Conservation (phyloP, 2,113 vertebrate species). For the Sisor rabdophorus region DNA sequence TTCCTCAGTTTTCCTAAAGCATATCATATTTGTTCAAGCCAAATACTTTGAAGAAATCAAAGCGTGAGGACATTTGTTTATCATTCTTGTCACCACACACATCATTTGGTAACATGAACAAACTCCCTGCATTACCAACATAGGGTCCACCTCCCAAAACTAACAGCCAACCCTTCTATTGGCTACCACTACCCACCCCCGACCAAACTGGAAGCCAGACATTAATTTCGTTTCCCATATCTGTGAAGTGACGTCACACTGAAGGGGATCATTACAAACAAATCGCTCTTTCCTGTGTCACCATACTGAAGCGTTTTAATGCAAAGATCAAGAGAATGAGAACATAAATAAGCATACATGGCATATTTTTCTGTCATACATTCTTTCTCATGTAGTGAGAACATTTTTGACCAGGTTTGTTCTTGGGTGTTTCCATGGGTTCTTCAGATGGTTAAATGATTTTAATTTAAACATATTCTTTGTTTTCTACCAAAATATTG, state of each 20-base stretch:
- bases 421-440: neutral
- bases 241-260: slow-evolving; percentile 57
- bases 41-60: slow-evolving; percentile 4
- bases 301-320: slow-evolving; percentile 64
- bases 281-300: slow-evolving; percentile 65
- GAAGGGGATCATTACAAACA: slow-evolving; percentile 64
- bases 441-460: neutral
- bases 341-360: slow-evolving; percentile 41
- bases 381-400: slow-evolving; percentile 11
- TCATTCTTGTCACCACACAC: slow-evolving; percentile 8
- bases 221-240: slow-evolving; percentile 57
- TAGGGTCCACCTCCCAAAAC: neutral
- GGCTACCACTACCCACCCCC: neutral
- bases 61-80: slow-evolving; percentile 2
- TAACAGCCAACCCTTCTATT: neutral
- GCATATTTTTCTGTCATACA: slow-evolving; percentile 21
- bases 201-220: slow-evolving; percentile 34
- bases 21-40: slow-evolving; percentile 14
- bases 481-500: too few relatives aligned
- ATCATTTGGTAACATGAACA: neutral
- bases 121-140: slow-evolving; percentile 4
- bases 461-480: neutral
- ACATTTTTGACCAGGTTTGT: neutral
- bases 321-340: slow-evolving; percentile 25
- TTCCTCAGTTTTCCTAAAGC: too few relatives aligned